Conservation (phyloP, 2,113 vertebrate species). For the Hippocampus comes region DNA sequence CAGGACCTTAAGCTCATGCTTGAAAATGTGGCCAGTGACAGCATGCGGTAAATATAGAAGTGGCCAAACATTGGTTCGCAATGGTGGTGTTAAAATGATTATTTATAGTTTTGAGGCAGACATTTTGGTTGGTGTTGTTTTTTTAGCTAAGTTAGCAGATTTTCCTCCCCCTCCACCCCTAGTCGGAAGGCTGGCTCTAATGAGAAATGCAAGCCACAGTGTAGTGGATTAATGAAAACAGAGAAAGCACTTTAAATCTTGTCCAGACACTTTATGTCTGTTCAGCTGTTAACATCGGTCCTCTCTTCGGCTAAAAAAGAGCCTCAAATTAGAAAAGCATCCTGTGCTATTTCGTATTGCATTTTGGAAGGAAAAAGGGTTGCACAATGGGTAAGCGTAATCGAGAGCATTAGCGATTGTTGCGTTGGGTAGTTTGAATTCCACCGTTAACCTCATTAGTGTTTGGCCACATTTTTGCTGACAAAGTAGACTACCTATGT, state of each 20-base stretch:
- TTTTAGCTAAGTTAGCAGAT: too few species aligned
- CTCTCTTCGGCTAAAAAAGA: too few species aligned
- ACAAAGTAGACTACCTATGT: constrained; percentile 1
- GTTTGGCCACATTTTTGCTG: constrained; percentile 22
- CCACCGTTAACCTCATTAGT: constrained; percentile 2
- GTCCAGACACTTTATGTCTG: neutral
- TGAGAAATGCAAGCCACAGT: neutral
- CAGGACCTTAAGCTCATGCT: too few species aligned
- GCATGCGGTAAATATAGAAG: too few species aligned
- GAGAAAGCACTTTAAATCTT: too few species aligned
- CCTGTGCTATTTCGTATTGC: neutral
- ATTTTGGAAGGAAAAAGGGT: neutral
- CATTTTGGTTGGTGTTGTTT: too few species aligned
- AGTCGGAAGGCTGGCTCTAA: neutral
- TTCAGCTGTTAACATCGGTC: neutral
- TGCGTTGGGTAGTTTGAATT: neutral
- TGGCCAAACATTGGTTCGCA: too few species aligned
- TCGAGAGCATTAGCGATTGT: neutral
- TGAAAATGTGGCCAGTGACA: too few species aligned
- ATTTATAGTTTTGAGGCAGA: too few species aligned
- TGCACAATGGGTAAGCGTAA: neutral
- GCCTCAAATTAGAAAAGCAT: too few species aligned
- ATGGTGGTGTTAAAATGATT: too few species aligned
- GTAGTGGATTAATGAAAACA: neutral
- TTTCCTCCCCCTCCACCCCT: too few species aligned